phyloP scores from a whole-genome alignment of 1,140 invertebrate species.

The Trachymyrmex cornetzi region DNA sequence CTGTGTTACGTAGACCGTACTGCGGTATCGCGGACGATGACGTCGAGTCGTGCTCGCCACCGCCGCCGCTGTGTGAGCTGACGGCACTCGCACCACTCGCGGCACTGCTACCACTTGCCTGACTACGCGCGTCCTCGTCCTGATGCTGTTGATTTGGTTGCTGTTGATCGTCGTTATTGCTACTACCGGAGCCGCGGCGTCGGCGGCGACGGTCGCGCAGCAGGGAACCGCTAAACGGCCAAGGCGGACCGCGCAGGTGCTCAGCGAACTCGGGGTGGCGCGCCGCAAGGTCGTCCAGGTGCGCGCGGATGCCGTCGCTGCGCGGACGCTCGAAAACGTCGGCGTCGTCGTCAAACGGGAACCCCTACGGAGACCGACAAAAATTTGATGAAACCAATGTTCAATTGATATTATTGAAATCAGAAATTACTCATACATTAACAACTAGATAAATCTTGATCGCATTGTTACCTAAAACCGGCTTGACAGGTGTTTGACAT shows the following conservation, averaged over 20 bases:
- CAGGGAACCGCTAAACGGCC: constrained; percentile 80
- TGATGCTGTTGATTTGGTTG: constrained; percentile 70
- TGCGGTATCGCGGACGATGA: constrained; percentile 87
- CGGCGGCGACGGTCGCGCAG: constrained; percentile 75
- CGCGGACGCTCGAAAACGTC: constrained; percentile 84
- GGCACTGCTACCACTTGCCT: constrained; percentile 83
- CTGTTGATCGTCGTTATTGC: constrained; percentile 70
- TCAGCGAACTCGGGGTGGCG: constrained; percentile 89
- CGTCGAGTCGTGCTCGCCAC: constrained; percentile 76
- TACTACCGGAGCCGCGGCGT: constrained; percentile 79
- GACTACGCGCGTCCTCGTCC: constrained; percentile 84
- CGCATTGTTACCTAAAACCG: background rate
- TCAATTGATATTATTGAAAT: background rate
- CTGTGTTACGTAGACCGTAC: constrained; percentile 91
- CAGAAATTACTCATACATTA: background rate
- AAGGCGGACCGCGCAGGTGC: constrained; percentile 85
- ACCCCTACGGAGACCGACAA: constrained; percentile 87
- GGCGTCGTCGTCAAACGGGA: constrained; percentile 89
- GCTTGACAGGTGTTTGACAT: background rate
- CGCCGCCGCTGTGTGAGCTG: constrained; percentile 82
- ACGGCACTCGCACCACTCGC: constrained; percentile 81
- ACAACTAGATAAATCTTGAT: background rate
- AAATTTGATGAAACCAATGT: background rate
- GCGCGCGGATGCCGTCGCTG: constrained; percentile 87
- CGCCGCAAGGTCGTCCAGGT: constrained; percentile 88